Conservation (phyloP, 1,140 invertebrate species). For the Pogonomyrmex californicus region DNA sequence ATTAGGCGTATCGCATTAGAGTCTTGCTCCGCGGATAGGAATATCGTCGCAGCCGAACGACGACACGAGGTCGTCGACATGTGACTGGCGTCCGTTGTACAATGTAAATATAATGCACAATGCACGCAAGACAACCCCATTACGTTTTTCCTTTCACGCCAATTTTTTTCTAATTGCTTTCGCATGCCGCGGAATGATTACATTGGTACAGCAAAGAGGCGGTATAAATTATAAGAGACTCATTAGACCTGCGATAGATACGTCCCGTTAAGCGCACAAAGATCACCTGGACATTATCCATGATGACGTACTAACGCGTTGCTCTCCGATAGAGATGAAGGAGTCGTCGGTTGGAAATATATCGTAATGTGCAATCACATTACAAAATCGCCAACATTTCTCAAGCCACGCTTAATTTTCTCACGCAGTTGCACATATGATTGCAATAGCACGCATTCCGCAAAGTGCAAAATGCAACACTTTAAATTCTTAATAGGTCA, state of each 20-base stretch:
- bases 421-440: constrained; percentile 21
- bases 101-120: constrained; percentile 71
- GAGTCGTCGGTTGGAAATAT: constrained; percentile 10
- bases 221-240: constrained; percentile 55
- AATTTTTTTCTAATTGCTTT: constrained; percentile 65
- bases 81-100: constrained; percentile 69
- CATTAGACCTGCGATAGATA: constrained; percentile 46
- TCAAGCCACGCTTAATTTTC: constrained; percentile 25
- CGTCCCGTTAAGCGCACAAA: constrained; percentile 30
- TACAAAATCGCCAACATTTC: constrained; percentile 36
- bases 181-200: constrained; percentile 45
- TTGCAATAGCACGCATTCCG: neutral
- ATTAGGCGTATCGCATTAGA: constrained; percentile 82
- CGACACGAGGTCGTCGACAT: constrained; percentile 78
- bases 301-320: constrained; percentile 17
- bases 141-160: constrained; percentile 67
- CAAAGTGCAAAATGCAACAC: neutral
- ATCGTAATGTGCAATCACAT: constrained; percentile 27
- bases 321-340: neutral
- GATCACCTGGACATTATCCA: constrained; percentile 1
- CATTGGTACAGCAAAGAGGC: constrained; percentile 47
- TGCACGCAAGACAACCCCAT: constrained; percentile 56
- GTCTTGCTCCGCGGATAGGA: constrained; percentile 63
- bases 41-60: constrained; percentile 62
- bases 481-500: constrained; percentile 20